Evolutionary conservation across 1,140 invertebrate genomes (phyloP), one percentile per base, ranked within the genome.

Genomic region (Eulimnadia texana): DNA sequence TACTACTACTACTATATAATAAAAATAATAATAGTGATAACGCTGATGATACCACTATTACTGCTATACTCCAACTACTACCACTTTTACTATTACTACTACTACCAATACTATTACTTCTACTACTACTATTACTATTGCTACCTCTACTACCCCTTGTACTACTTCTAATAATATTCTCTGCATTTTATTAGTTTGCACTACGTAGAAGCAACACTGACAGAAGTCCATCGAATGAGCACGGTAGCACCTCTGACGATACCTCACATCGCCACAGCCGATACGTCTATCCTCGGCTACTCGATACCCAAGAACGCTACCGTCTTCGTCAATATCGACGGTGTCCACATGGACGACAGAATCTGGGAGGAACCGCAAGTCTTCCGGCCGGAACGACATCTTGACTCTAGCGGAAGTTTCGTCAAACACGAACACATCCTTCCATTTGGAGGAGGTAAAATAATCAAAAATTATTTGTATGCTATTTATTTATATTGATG

Each of bases 261-360:
- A 10, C 85, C 86, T 0, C 82, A 84, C 64, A 78, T 76, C 68
- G 74, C 81, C 1, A 69, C 72, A 1, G 70, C 77, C 53, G 74
- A 81, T 60, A 73, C 80, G 1, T 67, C 66, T 23, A 67, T 87
- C 2, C 72, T 76, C 13, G 77, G 78, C 50, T 84, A 82, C 65
- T 58, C 66, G 19, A 82, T 88, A 70, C 83, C 84, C 1, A 79
- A 85, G 74, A 25, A 24, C 11, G 11, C 68, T 87, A 87, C 89
- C 78, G 79, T 93, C 0, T 78, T 92, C 3, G 82, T 82, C n/a
- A 93, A 90, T 70, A 84, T 88, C 65, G 82, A 84, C 61, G 81
- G 80, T 55, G 78, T 86, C 52, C 74, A 91, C 23, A 84, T 85
- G 76, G 81, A 87, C 66, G 77, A 82, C 1, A 73, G 79, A 1